Base-by-base conservation (phyloP, 2,113 vertebrate genomes). In the Odocoileus hemionus region DNA sequence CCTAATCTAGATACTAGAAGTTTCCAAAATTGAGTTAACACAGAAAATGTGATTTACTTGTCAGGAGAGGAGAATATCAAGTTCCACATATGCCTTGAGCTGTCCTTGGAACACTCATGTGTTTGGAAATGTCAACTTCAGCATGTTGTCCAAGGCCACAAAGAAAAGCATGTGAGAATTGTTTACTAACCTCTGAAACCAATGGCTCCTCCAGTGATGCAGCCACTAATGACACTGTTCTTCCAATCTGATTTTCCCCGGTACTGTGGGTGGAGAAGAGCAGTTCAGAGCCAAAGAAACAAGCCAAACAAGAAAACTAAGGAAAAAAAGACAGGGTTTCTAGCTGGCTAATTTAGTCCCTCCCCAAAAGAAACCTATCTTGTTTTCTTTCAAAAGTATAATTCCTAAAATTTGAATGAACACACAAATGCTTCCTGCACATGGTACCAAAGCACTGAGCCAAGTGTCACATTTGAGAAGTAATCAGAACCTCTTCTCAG, bases 201-300 rank as follows among this genome's bases (percentile, higher is more conserved):
- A 8, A 99, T 99, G 13, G 99, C 99, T 97, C 99, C 99, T 92
- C 99, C 99, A 0, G 99, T 99, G 76, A 99, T 99, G 98, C 99
- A 99, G 79, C 99, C 99, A 1, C 99, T 99, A 86, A 99, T 99
- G 50, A 99, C 99, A 0, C 99, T 99, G 25, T 99, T 99, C 98
- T 99, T 99, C 99, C 99, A 99, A 98, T 99, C 99, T 0, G 99
- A 99, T 91, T 99, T 99, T 5, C 99, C 99, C 93, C 99, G 99
- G 97, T 99, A 99, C 99, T 99, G 95, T 1, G 94, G 96, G 80
- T 9, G 8, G 47, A 97, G 90, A 90, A 92, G 61, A 6, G 4
- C 43, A 79, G 74, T 26, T 98, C 28, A 96, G 96, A 87, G 89
- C 43, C 95, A 89, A 61, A 95, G 90, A 92, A 83, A 90, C 13